Conservation (phyloP, 2,888 invertebrate genomes). For the Apodemia duryi region DNA sequence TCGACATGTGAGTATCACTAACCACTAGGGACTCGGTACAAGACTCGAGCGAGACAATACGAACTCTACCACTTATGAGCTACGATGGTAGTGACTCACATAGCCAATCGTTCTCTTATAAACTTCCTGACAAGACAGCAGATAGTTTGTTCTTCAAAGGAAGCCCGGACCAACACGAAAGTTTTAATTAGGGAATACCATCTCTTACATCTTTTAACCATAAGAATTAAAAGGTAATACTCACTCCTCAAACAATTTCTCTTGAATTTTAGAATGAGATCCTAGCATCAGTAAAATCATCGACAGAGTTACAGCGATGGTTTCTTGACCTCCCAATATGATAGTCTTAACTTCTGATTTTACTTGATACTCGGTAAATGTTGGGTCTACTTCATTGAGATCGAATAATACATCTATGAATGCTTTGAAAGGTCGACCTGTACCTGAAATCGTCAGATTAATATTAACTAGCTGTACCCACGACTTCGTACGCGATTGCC, state of each 20-base stretch:
- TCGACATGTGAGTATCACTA: too few species aligned
- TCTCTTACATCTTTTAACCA: too few species aligned
- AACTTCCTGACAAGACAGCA: too few species aligned
- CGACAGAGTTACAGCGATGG: slow-evolving; percentile 57
- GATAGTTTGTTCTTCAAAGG: too few species aligned
- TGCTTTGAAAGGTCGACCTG: slow-evolving; percentile 47
- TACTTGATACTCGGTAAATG: slow-evolving; percentile 69
- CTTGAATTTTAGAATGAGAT: slow-evolving; percentile 51
- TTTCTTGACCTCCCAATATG: slow-evolving; percentile 77
- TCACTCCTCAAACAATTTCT: slow-evolving; percentile 55
- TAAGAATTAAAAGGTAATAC: slow-evolving; percentile 25
- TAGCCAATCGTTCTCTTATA: too few species aligned
- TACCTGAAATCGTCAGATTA: not conserved
- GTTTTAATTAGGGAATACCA: too few species aligned
- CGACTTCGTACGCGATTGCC: too few species aligned
- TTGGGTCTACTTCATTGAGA: slow-evolving; percentile 52
- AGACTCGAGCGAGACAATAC: too few species aligned
- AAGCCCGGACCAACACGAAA: too few species aligned
- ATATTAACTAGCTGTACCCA: not conserved
- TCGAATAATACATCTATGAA: slow-evolving; percentile 76
- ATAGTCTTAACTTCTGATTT: slow-evolving; percentile 78
- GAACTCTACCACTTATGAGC: too few species aligned
- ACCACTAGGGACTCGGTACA: too few species aligned
- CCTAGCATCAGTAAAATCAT: slow-evolving; percentile 60
- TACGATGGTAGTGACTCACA: too few species aligned